These are phyloP conservation scores for Menidia menidia DNA, from an alignment of 2,797 vertebrate species.

Conservation along the genomic window DNA sequence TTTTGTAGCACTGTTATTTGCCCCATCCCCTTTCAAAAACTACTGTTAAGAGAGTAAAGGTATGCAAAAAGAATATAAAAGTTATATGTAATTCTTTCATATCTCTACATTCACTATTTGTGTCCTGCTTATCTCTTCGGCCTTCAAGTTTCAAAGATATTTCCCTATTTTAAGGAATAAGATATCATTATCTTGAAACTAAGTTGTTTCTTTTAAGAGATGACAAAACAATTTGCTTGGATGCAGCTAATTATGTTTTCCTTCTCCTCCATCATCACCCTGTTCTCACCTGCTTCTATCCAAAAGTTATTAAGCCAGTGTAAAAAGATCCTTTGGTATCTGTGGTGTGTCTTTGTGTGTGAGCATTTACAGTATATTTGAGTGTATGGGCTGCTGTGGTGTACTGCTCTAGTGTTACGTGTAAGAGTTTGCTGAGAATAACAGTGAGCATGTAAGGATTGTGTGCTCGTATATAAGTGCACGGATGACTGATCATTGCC, in stretches of 20 bases:
- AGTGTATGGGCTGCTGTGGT: constrained; percentile 12
- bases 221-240: too few species aligned
- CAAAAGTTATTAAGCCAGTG: constrained; percentile 21
- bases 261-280: neutral
- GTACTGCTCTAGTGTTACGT: constrained; percentile 23
- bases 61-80: too few species aligned
- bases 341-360: constrained; percentile 13
- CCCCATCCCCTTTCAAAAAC: neutral
- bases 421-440: constrained; percentile 1
- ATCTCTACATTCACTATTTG: neutral
- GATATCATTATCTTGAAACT: too few species aligned
- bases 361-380: neutral
- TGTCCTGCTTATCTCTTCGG: neutral
- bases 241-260: neutral
- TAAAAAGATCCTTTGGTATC: constrained; percentile 42
- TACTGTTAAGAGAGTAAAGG: neutral
- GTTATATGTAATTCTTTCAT: neutral
- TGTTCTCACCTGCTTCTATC: too few species aligned
- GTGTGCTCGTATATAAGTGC: neutral
- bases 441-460: neutral
- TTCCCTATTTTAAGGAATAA: too few species aligned
- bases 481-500: constrained; percentile 53
- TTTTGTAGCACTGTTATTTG: neutral
- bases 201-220: too few species aligned
- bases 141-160: neutral